These are phyloP conservation scores for Kradibia gibbosae DNA, from an alignment of 1,140 invertebrate species.

Conservation along the genomic window DNA sequence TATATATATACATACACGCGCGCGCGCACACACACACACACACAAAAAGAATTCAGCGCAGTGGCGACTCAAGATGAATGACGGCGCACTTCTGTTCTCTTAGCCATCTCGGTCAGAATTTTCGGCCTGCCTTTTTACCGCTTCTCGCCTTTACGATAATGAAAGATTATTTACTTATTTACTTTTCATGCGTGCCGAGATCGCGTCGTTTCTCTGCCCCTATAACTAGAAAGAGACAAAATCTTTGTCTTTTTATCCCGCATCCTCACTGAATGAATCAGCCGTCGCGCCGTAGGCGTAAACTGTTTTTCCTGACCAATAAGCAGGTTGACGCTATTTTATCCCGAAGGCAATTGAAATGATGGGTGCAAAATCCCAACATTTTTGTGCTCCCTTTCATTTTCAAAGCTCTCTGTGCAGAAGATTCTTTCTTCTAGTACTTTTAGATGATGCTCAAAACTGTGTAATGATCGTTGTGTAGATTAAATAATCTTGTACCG, in stretches of 20 bases:
- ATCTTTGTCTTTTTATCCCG: background rate
- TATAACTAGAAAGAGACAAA: too few relatives aligned
- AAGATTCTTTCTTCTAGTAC: too few relatives aligned
- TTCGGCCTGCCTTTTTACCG: background rate
- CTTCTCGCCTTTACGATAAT: background rate
- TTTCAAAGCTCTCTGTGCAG: too few relatives aligned
- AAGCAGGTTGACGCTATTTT: background rate
- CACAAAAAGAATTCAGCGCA: background rate
- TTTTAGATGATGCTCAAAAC: too few relatives aligned
- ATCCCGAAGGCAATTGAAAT: too few relatives aligned
- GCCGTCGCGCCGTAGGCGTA: background rate
- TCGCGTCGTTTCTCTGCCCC: background rate
- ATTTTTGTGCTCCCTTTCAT: too few relatives aligned
- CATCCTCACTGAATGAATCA: background rate
- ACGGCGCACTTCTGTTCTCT: background rate
- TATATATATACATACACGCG: too few relatives aligned
- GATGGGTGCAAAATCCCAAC: too few relatives aligned
- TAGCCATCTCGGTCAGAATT: background rate
- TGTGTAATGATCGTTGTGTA: background rate
- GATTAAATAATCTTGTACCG: background rate
- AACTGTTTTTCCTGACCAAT: background rate
- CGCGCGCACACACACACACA: background rate
- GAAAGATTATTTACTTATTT: slow-evolving; percentile 34
- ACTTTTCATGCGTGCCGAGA: background rate
- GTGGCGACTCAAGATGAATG: slow-evolving; percentile 23